A percentile compares a stretch with the other conserved stretches of the same genome.
Conservation (phyloP, 30 jellyfish, hydroid and myxozoan species). For the Mastigias papua region DNA sequence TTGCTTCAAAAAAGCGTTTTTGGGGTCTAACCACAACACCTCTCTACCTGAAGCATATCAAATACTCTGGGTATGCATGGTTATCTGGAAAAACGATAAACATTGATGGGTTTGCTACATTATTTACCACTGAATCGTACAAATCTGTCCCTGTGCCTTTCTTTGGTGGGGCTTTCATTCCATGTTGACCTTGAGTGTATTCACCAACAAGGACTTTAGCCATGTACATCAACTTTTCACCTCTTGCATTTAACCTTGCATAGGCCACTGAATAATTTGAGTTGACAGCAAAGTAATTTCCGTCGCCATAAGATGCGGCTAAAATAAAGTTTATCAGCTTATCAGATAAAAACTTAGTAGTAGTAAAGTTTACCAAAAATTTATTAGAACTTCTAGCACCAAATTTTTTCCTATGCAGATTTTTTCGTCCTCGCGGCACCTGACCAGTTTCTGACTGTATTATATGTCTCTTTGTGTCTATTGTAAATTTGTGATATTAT, state of each 20-base stretch:
- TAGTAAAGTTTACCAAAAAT: too few relatives aligned
- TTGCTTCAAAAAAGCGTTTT: too few relatives aligned
- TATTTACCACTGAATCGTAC: slow-evolving; percentile 40
- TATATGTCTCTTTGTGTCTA: too few relatives aligned
- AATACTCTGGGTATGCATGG: slow-evolving; percentile 59
- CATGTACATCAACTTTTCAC: slow-evolving; percentile 21
- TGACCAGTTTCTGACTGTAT: too few relatives aligned
- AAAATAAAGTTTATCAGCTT: not conserved
- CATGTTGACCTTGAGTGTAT: slow-evolving; percentile 27
- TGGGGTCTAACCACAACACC: not conserved
- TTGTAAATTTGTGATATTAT: too few relatives aligned
- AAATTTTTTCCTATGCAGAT: too few relatives aligned
- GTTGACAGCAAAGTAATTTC: too few relatives aligned
- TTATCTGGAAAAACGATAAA: slow-evolving; percentile 63
- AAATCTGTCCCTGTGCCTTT: slow-evolving; percentile 27
- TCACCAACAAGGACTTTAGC: slow-evolving; percentile 63
- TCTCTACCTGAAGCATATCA: slow-evolving; percentile 8
- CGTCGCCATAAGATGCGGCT: slow-evolving; percentile 46
- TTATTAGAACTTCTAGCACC: too few relatives aligned
- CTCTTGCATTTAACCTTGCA: not conserved
- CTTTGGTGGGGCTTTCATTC: slow-evolving; percentile 40
- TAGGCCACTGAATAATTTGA: slow-evolving; percentile 24
- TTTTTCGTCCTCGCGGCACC: too few relatives aligned
- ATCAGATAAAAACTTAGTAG: too few relatives aligned
- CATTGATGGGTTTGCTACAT: slow-evolving; percentile 11